Evolutionary conservation across 2,113 vertebrate genomes (phyloP).

Genomic region (Saguinus imperator): DNA sequence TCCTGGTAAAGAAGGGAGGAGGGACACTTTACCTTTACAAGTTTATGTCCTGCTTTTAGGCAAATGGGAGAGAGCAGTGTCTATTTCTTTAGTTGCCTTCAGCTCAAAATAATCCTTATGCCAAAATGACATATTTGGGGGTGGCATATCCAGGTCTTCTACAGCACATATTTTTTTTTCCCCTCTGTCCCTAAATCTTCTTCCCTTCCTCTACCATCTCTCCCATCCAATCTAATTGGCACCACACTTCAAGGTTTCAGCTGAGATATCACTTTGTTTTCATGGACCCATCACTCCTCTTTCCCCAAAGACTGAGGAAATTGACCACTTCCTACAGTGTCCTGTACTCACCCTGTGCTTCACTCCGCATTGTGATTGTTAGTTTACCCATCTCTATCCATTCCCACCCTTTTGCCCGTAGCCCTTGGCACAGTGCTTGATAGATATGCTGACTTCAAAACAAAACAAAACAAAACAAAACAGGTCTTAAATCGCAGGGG

Average conservation of each 20-base stretch:
- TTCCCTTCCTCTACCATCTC: background rate
- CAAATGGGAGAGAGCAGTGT: background rate
- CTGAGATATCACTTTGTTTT: background rate
- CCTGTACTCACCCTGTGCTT: background rate
- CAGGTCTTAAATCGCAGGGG: background rate
- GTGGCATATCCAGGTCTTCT: background rate
- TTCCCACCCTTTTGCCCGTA: background rate
- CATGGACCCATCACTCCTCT: too few relatives aligned
- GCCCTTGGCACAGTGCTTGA: background rate
- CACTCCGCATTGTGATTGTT: background rate
- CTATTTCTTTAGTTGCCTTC: background rate
- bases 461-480: background rate
- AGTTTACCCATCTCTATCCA: background rate
- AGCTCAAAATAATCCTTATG: background rate
- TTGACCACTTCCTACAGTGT: background rate
- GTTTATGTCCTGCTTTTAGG: background rate
- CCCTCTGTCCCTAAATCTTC: too few relatives aligned
- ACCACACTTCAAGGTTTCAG: background rate
- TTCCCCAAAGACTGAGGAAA: background rate
- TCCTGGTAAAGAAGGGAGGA: background rate
- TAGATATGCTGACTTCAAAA: background rate
- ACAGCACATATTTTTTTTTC: background rate
- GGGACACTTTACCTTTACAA: background rate
- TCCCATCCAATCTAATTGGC: background rate
- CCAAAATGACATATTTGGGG: background rate